phyloP scores from a whole-genome alignment of 2,888 invertebrate genomes.

The Deilephila elpenor region DNA sequence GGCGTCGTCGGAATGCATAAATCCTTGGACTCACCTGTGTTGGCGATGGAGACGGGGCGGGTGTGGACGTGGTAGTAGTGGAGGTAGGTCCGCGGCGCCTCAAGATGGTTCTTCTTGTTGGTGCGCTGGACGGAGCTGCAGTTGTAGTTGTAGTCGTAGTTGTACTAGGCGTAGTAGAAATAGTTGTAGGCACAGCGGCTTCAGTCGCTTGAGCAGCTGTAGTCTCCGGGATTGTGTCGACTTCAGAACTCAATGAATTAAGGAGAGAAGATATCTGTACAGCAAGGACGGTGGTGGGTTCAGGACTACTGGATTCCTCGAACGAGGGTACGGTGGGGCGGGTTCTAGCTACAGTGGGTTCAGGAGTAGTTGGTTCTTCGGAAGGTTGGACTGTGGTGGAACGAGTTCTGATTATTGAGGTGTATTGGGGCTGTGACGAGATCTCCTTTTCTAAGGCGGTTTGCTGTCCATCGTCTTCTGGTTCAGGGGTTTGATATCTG shows the following conservation, averaged over 20 bases:
- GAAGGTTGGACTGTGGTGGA: slow-evolving; percentile 61
- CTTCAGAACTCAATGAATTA: slow-evolving; percentile 64
- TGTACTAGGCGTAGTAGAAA: slow-evolving; percentile 55
- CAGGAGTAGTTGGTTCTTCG: slow-evolving; percentile 53
- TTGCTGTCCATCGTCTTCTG: slow-evolving; percentile 65
- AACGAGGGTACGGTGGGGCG: slow-evolving; percentile 58
- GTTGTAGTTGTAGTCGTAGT: slow-evolving; percentile 55
- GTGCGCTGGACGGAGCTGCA: slow-evolving; percentile 39
- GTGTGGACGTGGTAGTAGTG: slow-evolving; percentile 55
- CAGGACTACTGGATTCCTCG: slow-evolving; percentile 57
- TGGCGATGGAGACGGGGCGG: slow-evolving; percentile 58
- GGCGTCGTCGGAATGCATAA: slow-evolving; percentile 76
- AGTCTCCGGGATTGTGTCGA: slow-evolving; percentile 54
- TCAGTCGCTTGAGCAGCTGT: slow-evolving; percentile 54
- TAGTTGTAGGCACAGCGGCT: slow-evolving; percentile 56
- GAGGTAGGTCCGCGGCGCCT: slow-evolving; percentile 63
- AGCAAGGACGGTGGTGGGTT: slow-evolving; percentile 75
- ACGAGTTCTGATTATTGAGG: slow-evolving; percentile 68
- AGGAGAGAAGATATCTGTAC: slow-evolving; percentile 78
- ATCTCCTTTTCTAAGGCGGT: slow-evolving; percentile 75
- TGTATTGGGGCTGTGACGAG: slow-evolving; percentile 75
- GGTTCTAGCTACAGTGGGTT: slow-evolving; percentile 61
- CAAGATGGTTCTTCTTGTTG: slow-evolving; percentile 57
- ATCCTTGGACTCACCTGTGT: slow-evolving; percentile 85
- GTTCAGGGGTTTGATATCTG: slow-evolving; percentile 66